Evolutionary conservation across 2,888 invertebrate genomes (phyloP).

Genomic region (Pegoplata infirma): DNA sequence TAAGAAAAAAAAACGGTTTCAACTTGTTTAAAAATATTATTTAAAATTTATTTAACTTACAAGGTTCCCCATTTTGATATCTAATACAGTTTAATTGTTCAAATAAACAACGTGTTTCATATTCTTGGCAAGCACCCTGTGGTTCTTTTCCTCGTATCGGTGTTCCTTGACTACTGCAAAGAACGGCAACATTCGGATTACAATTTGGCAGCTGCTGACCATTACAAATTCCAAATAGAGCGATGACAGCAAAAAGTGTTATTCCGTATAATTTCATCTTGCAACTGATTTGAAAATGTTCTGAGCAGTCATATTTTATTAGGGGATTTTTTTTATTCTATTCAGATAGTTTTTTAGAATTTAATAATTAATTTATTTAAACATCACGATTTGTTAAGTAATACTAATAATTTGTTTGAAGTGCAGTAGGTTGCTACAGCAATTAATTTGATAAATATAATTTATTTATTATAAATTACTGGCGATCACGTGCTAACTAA

Average conservation of each 20-base stretch:
- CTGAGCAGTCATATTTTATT: conserved; percentile 2
- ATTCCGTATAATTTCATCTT: conserved; percentile 38
- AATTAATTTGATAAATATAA: too few relatives aligned
- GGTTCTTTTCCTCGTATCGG: conserved; percentile 25
- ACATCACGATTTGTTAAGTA: conserved; percentile 18
- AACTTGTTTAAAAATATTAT: not conserved
- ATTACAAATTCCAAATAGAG: not conserved
- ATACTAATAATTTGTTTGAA: too few relatives aligned
- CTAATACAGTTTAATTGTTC: conserved; percentile 49
- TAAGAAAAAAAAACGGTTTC: not conserved
- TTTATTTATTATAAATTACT: too few relatives aligned
- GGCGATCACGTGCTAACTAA: too few relatives aligned
- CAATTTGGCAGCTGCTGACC: conserved; percentile 34
- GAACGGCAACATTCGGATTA: conserved; percentile 18
- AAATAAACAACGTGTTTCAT: conserved; percentile 37
- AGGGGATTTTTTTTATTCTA: not conserved
- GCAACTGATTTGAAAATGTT: conserved; percentile 17
- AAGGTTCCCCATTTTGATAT: conserved; percentile 21
- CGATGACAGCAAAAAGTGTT: conserved; percentile 15
- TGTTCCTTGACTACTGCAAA: conserved; percentile 37
- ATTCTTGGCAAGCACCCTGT: conserved; percentile 24
- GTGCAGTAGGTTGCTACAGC: too few relatives aligned
- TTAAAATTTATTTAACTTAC: conserved; percentile 28
- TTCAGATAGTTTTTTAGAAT: not conserved
- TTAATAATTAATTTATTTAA: not conserved